Base-by-base conservation (phyloP, 2,888 invertebrate genomes). In the Zhuqinia jingwanae region DNA sequence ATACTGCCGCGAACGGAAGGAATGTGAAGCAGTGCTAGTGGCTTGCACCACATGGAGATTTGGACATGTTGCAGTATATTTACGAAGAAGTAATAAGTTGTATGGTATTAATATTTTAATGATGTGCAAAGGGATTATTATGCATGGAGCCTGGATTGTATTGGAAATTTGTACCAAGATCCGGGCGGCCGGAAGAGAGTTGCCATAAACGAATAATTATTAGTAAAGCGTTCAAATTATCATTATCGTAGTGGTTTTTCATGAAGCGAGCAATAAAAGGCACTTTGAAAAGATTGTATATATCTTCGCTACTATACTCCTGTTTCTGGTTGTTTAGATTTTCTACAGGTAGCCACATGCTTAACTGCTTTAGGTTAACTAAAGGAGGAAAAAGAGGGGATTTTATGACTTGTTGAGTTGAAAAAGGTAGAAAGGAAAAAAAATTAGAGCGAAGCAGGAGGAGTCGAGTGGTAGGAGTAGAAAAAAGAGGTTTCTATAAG, bases 51-150 rank as follows among this genome's bases (percentile, higher is more conserved):
- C 68, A 22, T 68, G 68, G 68, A 17, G 65, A 30, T 65, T 27
- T 45, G 73, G 78, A 82, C 60, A 87, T 87, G 87, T 47, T 87
- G 73, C 87, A 82, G 53, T 78, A 70, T 45, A 87, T 87, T 53
- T 87, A 87, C 47, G 87, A 87, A 68, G 87, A 87, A 82, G 87
- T 87, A 87, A 36, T 36, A 8, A 36, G n/a, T 2, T n/a, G 5
- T 73, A 30, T 27, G 17, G 50, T 13, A 75, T n/a, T n/a, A 50
- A 76, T 53, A 17, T 30, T 42, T 76, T 76, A n/a, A 17, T n/a
- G 53, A 8, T 53, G 53, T 53, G 20, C 53, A n/a, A 17, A 53
- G 17, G 5, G 36, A 36, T 36, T 6, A 36, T 36, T 3, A 36
- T 36, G 8, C 8, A 6, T 36, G 3, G 36, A 6, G 36, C 36